These are phyloP conservation scores for Oscheius sp. DNA, from an alignment of 2,888 invertebrate species.

Conservation along the genomic window DNA sequence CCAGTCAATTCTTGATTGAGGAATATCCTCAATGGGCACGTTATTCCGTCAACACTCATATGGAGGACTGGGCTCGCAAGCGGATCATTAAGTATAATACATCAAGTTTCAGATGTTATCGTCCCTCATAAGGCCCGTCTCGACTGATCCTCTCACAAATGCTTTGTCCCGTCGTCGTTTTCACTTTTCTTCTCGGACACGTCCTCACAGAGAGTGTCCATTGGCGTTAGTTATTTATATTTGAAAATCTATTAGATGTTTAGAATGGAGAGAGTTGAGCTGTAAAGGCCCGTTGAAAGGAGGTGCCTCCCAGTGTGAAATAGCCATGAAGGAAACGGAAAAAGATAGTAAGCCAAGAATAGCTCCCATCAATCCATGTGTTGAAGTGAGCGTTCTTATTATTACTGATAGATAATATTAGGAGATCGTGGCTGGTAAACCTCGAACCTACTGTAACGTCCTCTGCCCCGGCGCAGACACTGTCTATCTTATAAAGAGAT, in stretches of 20 bases:
- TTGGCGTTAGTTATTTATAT: constrained; percentile 53
- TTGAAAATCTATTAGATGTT: constrained; percentile 1
- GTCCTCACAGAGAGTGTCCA: constrained; percentile 38
- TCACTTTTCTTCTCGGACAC: constrained; percentile 7
- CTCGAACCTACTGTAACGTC: constrained; percentile 63
- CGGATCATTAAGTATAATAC: constrained; percentile 15
- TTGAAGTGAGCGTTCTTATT: constrained; percentile 46
- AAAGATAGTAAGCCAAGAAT: constrained; percentile 53
- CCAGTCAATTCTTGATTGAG: too few species aligned
- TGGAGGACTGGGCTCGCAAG: neutral
- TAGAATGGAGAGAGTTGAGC: constrained; percentile 66
- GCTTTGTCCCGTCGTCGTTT: neutral
- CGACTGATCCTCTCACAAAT: neutral
- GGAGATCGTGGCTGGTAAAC: constrained; percentile 59
- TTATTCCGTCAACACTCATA: too few species aligned
- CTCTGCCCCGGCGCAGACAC: constrained; percentile 65
- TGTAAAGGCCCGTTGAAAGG: constrained; percentile 50
- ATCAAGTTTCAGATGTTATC: constrained; percentile 22
- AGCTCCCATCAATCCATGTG: constrained; percentile 56
- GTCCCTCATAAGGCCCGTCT: constrained; percentile 1
- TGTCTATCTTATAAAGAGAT: constrained; percentile 56
- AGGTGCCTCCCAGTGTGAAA: constrained; percentile 58
- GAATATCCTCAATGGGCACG: too few species aligned
- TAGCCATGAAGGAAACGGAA: constrained; percentile 59
- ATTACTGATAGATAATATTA: constrained; percentile 30